Base-by-base conservation (phyloP, 2,888 invertebrate species). In the Zonitis immaculata region DNA sequence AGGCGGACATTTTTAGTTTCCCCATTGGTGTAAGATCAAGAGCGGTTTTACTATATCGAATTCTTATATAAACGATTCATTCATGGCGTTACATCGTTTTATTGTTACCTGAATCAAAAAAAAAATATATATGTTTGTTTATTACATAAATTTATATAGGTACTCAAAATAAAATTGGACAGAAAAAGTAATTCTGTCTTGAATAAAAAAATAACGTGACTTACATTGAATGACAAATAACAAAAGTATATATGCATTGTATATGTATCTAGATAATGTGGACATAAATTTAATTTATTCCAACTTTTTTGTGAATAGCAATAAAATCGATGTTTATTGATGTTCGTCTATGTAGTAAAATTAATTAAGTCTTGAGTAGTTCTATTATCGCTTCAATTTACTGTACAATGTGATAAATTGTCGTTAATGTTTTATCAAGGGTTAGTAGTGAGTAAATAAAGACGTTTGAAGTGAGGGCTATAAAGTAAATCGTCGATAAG, bases 401-500 rank as follows among this genome's bases (percentile, higher is more conserved):
- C 35, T 16, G 16, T 16, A 35, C 8, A 35, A 16, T 7, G 35
- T 35, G 35, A 35, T 35, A 35, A 35, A 35, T 35, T 14, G 35
- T 4, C 35, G 35, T 14, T 16, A 35, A 35, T 35, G 35, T 35
- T 35, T 35, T 32, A 14, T 32, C 32, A 32, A 32, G 32, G 32
- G 14, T 14, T 32, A 32, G 32, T 32, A 32, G 35, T 48, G 55
- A 56, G 53, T 51, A 54, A 58, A 59, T 59, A 59, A 56, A 56
- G 49, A 45, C 44, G 51, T 54, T 51, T 56, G 50, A 51, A 56
- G 44, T 52, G 54, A 57, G 44, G 52, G 45, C 56, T 51, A 60
- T 58, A 56, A 63, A 63, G 58, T 54, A 58, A 63, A 62, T 60
- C 53, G 62, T 57, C 63, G 59, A 63, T 63, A 62, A 58, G 59